phyloP scores from a whole-genome alignment of 1,140 invertebrate species.

The Metaphire vulgaris region DNA sequence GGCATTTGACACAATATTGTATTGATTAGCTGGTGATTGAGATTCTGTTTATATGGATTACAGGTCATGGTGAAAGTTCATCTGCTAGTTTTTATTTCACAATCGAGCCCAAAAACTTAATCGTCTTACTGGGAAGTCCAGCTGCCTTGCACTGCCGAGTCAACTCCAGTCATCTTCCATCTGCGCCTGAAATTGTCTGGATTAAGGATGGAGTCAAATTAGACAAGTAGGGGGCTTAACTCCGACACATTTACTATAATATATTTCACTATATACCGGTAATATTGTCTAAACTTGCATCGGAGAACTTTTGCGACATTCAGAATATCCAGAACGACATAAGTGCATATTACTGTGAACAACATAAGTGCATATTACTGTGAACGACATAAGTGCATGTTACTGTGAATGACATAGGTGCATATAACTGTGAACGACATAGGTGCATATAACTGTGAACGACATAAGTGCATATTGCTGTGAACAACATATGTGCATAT shows the following conservation, averaged over 20 bases:
- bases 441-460: background rate
- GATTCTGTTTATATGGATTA: background rate
- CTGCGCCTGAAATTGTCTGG: background rate
- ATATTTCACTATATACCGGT: background rate
- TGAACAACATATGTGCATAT: background rate
- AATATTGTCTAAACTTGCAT: background rate
- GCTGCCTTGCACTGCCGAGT: background rate
- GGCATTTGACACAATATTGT: background rate
- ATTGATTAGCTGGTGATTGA: background rate
- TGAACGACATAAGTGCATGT: background rate
- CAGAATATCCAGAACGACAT: background rate
- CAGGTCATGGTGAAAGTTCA: background rate
- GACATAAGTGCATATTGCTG: background rate
- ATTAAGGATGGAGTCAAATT: background rate
- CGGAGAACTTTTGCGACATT: background rate
- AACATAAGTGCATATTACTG: background rate
- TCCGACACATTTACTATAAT: too few relatives aligned
- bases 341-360: background rate
- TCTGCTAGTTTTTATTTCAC: background rate
- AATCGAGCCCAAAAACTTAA: background rate
- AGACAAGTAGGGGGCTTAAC: too few relatives aligned
- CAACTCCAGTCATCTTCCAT: background rate
- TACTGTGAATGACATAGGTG: background rate
- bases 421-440: background rate
- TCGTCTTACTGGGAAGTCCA: background rate